These are phyloP conservation scores for Pherbina coryleti DNA, from an alignment of 2,888 invertebrate species.

Conservation along the genomic window DNA sequence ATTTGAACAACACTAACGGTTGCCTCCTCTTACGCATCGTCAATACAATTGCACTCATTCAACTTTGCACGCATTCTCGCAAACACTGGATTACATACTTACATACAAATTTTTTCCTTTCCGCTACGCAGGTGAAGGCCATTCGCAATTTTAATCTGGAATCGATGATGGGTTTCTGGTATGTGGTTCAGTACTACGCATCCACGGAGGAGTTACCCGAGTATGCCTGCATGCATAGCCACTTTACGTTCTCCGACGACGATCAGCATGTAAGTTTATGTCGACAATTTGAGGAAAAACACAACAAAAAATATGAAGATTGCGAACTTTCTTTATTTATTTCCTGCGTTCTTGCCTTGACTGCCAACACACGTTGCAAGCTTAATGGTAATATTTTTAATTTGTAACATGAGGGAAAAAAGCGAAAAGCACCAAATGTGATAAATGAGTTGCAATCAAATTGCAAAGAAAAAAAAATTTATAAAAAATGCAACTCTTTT, in stretches of 20 bases:
- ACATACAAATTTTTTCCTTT: background rate
- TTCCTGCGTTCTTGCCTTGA: background rate
- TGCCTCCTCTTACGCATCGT: background rate
- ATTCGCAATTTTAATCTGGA: conserved; percentile 84
- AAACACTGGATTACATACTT: background rate
- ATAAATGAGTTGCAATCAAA: conserved; percentile 29
- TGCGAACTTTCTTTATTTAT: conserved; percentile 14
- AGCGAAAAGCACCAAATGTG: background rate
- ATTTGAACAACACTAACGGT: background rate
- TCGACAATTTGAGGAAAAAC: background rate
- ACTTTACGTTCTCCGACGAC: conserved; percentile 65
- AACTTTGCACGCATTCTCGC: background rate
- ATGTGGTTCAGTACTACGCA: conserved; percentile 89
- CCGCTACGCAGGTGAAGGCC: conserved; percentile 75
- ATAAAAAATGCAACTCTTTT: conserved; percentile 1
- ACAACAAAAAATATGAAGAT: background rate
- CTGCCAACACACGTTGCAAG: background rate
- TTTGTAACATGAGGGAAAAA: background rate
- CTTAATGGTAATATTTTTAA: background rate
- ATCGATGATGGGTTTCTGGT: conserved; percentile 87
- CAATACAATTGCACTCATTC: background rate
- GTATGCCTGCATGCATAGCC: conserved; percentile 87
- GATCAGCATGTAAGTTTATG: conserved; percentile 65
- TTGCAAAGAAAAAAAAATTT: background rate
- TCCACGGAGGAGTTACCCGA: conserved; percentile 88